Evolutionary conservation across 1,140 invertebrate genomes (phyloP), one percentile per base, ranked within the genome.

Genomic region (Spodoptera litura): DNA sequence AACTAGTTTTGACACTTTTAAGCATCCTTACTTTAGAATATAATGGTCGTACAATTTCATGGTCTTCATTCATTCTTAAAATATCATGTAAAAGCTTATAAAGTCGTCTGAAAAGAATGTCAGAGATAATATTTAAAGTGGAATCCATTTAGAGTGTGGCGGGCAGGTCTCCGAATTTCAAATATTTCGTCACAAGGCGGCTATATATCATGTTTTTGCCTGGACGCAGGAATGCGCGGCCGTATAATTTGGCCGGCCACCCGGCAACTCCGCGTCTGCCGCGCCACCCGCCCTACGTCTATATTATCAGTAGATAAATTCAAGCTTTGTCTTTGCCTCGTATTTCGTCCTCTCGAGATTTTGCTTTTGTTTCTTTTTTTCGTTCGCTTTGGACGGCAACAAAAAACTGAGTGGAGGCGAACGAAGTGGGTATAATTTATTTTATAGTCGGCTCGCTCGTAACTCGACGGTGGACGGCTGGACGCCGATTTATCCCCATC

Each of bases 271-370:
- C 79, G 80, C 85, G 91, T 93, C 91, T 92, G 87, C 87, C 91
- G 89, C 83, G 87, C 87, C 81, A 87, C 84, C 88, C 89, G 86
- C 87, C 91, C 90, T 93, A 93, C 93, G 92, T 94, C 93, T 94
- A 94, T 93, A 94, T 94, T 94, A 94, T 94, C 93, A 93, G 91
- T 94, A 93, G 93, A 94, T 94, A 94, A 94, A 94, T 94, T 93
- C 90, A 89, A 92, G 93, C 91, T 93, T 94, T 94, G 93, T 94
- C 93, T 94, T 93, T 94, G 93, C 90, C 89, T 93, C 93, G 91
- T 94, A 94, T 92, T 94, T 94, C 91, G 92, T 93, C 89, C 91
- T 94, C 89, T 90, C 89, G 87, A 93, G 86, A 90, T 89, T 92
- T 92, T 87, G 86, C 90, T 91, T 93, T 93, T 92, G 90, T 93